Conservation (phyloP, 2,888 invertebrate genomes). For the Lasius platythorax region DNA sequence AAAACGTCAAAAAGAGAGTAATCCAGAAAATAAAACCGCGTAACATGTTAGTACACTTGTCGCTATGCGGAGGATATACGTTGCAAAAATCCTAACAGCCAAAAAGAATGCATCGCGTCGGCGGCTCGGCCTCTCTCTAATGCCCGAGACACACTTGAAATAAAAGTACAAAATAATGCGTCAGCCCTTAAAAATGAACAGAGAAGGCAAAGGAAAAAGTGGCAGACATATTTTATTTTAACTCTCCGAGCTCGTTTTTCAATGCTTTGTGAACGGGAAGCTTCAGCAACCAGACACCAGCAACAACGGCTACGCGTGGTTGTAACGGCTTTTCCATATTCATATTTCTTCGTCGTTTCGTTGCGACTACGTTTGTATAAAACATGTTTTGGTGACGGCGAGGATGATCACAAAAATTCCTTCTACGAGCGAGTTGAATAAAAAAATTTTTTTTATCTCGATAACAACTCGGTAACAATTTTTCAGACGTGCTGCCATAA, state of each 20-base stretch:
- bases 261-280: conserved; percentile 26
- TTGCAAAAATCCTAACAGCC: conserved; percentile 33
- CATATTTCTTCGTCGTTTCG: conserved; percentile 49
- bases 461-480: conserved; percentile 14
- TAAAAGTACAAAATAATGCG: conserved; percentile 61
- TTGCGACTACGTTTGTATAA: conserved; percentile 17
- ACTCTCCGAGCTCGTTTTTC: conserved; percentile 42
- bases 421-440: neutral
- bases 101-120: neutral
- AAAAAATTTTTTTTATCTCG: conserved; percentile 21
- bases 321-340: conserved; percentile 36
- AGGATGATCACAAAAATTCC: conserved; percentile 11
- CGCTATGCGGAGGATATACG: conserved; percentile 13
- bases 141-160: conserved; percentile 45
- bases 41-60: conserved; percentile 39
- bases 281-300: conserved; percentile 26
- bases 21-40: conserved; percentile 37
- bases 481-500: conserved; percentile 12
- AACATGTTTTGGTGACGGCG: conserved; percentile 9
- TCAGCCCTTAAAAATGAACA: conserved; percentile 62
- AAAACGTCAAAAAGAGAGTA: conserved; percentile 23
- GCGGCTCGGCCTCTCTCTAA: conserved; percentile 29
- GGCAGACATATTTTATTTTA: conserved; percentile 34
- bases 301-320: neutral
- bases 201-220: conserved; percentile 28